Percentiles rank a stretch among this genome's conserved stretches.
Conservation (phyloP, 2,888 invertebrate genomes). For the Tiliacea citrago region DNA sequence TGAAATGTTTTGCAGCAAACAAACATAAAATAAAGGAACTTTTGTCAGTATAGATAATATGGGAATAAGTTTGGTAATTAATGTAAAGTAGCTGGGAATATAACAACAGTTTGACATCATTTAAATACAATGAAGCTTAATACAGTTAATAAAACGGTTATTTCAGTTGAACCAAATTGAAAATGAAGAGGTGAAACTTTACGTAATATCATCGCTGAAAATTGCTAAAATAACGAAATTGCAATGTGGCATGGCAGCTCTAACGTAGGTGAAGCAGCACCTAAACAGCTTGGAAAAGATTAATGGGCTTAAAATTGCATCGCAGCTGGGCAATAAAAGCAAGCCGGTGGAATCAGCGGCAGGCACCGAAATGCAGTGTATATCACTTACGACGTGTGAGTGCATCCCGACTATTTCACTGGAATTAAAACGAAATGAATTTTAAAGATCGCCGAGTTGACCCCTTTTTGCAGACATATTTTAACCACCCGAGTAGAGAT, state of each 20-base stretch:
- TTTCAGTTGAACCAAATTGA: constrained; percentile 43
- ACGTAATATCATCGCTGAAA: constrained; percentile 42
- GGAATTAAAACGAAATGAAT: constrained; percentile 78
- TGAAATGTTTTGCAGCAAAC: constrained; percentile 33
- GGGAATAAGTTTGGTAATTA: not conserved
- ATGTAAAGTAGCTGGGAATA: constrained; percentile 2
- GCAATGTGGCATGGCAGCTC: constrained; percentile 60
- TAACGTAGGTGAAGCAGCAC: constrained; percentile 74
- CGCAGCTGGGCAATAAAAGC: constrained; percentile 86
- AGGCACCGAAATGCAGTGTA: constrained; percentile 78
- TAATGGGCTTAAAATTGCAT: constrained; percentile 89
- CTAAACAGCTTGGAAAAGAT: constrained; percentile 85
- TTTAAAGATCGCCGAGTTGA: constrained; percentile 63
- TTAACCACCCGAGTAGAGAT: constrained; percentile 39
- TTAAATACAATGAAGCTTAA: constrained; percentile 31
- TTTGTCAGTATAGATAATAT: constrained; percentile 12
- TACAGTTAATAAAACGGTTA: constrained; percentile 21
- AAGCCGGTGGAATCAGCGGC: constrained; percentile 76
- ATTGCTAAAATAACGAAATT: constrained; percentile 65
- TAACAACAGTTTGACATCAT: constrained; percentile 8
- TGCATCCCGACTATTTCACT: constrained; percentile 69
- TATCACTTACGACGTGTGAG: constrained; percentile 79
- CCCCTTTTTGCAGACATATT: constrained; percentile 57
- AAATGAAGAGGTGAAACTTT: constrained; percentile 55
- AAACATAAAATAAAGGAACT: constrained; percentile 15